phyloP scores from a whole-genome alignment of 2,797 vertebrate genomes.

The Enteromius anoplus region DNA sequence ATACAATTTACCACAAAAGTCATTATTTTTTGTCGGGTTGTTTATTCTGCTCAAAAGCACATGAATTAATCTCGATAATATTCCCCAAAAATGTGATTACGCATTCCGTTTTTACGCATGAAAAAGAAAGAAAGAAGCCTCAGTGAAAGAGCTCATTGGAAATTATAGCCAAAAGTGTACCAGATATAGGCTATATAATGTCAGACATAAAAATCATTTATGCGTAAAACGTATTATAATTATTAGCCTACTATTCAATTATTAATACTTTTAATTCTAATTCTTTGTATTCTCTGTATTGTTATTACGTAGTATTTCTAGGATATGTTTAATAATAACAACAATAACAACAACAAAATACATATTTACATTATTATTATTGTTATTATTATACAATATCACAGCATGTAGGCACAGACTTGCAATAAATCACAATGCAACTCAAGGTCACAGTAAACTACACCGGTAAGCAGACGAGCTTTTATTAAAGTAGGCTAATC shows the following conservation, averaged over 20 bases:
- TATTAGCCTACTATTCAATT: background rate
- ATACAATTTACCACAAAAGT: background rate
- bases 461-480: background rate
- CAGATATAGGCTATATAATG: no score
- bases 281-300: no score
- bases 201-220: background rate
- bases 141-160: background rate
- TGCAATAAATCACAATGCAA: conserved; percentile 11
- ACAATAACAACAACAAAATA: background rate
- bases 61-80: background rate
- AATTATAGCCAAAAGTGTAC: background rate
- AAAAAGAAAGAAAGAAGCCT: background rate
- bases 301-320: background rate
- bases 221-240: background rate
- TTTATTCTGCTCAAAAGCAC: background rate
- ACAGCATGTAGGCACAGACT: background rate
- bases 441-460: background rate
- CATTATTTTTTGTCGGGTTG: background rate
- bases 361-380: background rate
- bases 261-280: no score
- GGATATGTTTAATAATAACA: background rate
- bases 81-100: background rate
- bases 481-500: conserved; percentile 2
- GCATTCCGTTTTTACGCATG: background rate
- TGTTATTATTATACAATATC: background rate